Base-by-base conservation (phyloP, 2,888 invertebrate species). In the Plutella xylostella region DNA sequence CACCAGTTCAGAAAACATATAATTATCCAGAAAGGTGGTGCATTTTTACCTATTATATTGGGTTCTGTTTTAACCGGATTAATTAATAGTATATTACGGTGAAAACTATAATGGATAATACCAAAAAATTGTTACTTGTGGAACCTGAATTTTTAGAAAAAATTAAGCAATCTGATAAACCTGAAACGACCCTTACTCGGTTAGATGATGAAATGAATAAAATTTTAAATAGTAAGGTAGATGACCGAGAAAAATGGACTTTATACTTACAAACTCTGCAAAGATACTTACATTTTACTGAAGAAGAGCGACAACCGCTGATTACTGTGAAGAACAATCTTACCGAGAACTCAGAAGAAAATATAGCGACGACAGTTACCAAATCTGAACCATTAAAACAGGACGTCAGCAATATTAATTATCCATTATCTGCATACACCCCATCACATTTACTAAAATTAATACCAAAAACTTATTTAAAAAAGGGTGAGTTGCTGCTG, bases 241-340 rank as follows among this genome's bases (percentile, higher is more conserved):
- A 55, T 7, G 56, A 56, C 43, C 49, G 53, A 43, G 49, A 53
- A 46, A 56, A 58, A 39, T 55, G 54, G 42, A 14, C 45, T 30
- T 43, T 51, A 39, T 56, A 58, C 37, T 44, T 55, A 43, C 55
- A 56, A 54, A 46, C 48, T 22, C 20, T 58, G 19, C 55, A 54
- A 45, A 49, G 56, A 47, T 58, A 53, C 45, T 43, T 55, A 35
- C 45, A 56, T 39, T 54, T 56, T 34, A 46, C 33, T 28, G 48
- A 45, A 34, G 34, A 53, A 51, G 50, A 48, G 30, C 48, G 55
- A 31, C 35, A 48, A 55, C 51, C 51, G 5, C n/a, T 47, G 37
- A 14, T 52, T 34, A 49, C 51, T 4, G 38, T 51, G 30, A 15
- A n/a, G n/a, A n/a, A n/a, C n/a, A 41, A 17, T 34, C 30, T 28